These are phyloP conservation scores for Odontomachus brunneus DNA, from an alignment of 1,140 invertebrate species.

Conservation along the genomic window DNA sequence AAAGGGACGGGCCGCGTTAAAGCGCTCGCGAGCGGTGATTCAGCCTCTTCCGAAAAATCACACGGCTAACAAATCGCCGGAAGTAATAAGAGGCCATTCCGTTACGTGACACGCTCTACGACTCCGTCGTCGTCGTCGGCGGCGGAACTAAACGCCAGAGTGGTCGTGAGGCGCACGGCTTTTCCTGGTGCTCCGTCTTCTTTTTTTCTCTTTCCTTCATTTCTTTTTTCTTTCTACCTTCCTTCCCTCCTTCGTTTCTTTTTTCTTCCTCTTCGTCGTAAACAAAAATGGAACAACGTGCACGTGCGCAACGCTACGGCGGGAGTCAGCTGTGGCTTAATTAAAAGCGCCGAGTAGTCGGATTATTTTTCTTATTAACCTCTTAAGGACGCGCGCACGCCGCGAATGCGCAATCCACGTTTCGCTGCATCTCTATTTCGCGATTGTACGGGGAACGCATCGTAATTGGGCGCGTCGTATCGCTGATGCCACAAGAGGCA, in stretches of 20 bases:
- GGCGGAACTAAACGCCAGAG: constrained; percentile 31
- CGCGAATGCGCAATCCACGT: constrained; percentile 38
- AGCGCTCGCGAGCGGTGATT: constrained; percentile 4
- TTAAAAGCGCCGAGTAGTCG: constrained; percentile 38
- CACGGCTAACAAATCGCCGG: constrained; percentile 24
- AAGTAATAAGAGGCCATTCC: constrained; percentile 40
- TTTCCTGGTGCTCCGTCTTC: background rate
- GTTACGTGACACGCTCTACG: constrained; percentile 35
- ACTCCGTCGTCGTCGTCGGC: constrained; percentile 19
- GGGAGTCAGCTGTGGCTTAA: constrained; percentile 52
- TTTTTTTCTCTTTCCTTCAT: constrained; percentile 6
- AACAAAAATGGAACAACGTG: constrained; percentile 29
- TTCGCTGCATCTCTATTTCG: constrained; percentile 5
- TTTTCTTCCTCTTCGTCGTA: background rate
- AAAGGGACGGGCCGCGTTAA: constrained; percentile 14
- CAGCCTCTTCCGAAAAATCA: constrained; percentile 1
- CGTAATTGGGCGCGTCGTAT: constrained; percentile 24
- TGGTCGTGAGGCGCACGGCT: background rate
- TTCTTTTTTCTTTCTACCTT: background rate
- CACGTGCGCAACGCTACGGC: background rate
- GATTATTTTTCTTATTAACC: constrained; percentile 56
- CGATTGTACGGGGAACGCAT: constrained; percentile 48
- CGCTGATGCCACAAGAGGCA: no score
- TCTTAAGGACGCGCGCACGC: constrained; percentile 20
- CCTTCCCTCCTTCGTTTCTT: no score